Conservation (phyloP, 2,888 invertebrate species). For the Pollenia griseotomentosa region DNA sequence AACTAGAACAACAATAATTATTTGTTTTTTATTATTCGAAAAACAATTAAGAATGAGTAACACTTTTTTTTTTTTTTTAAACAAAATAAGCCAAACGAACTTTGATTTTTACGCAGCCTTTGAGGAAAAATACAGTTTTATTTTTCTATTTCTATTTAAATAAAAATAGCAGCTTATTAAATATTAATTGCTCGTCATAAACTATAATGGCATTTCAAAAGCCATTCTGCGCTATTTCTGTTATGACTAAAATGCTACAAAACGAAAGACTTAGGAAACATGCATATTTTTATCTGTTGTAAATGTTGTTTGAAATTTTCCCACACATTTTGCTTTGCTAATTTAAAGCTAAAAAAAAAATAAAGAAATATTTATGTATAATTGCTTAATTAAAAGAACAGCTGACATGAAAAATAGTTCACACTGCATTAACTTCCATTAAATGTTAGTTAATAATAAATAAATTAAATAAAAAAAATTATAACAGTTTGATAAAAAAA, state of each 20-base stretch:
- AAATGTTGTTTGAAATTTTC: conserved; percentile 15
- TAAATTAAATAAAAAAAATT: no score
- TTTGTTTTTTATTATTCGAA: conserved; percentile 16
- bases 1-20: conserved; percentile 54
- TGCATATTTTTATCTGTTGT: background rate
- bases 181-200: conserved; percentile 17
- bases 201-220: background rate
- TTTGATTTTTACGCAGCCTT: conserved; percentile 20
- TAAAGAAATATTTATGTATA: background rate
- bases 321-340: conserved; percentile 27
- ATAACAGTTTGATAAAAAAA: no score
- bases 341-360: background rate
- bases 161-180: conserved; percentile 26
- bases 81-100: background rate
- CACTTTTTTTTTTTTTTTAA: conserved; percentile 6
- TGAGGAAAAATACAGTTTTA: background rate
- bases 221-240: background rate
- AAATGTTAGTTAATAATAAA: background rate
- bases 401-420: background rate
- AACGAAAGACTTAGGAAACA: conserved; percentile 45
- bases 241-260: background rate
- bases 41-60: conserved; percentile 38
- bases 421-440: conserved; percentile 11
- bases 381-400: conserved; percentile 30
- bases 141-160: background rate